Conservation (phyloP, 2,113 vertebrate species). For the Lota lota region DNA sequence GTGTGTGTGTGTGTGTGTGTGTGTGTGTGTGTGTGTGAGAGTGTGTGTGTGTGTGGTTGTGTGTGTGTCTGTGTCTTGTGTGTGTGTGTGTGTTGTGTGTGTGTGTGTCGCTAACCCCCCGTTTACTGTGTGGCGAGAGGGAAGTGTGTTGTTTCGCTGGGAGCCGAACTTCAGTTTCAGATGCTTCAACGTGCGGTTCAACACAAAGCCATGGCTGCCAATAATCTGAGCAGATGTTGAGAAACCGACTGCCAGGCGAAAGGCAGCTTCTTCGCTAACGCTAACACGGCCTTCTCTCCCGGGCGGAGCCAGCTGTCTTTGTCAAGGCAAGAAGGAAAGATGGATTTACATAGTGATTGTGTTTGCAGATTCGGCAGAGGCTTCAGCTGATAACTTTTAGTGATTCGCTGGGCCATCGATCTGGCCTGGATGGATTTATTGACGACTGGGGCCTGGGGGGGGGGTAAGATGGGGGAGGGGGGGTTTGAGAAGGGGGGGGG, state of each 20-base stretch:
- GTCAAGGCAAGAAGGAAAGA: slow-evolving; percentile 60
- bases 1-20: slow-evolving; percentile 22
- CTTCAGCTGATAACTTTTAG: slow-evolving; percentile 80
- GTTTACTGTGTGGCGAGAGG: slow-evolving; percentile 32
- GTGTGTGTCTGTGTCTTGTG: slow-evolving; percentile 7
- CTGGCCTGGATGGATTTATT: slow-evolving; percentile 76
- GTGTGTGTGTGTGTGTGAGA: neutral
- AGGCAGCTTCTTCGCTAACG: no score
- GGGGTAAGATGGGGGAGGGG: slow-evolving; percentile 45
- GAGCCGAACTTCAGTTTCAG: slow-evolving; percentile 32
- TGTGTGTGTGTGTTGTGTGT: slow-evolving; percentile 5
- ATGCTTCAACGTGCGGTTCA: slow-evolving; percentile 30
- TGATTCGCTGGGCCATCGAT: slow-evolving; percentile 76
- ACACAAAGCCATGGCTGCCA: slow-evolving; percentile 24
- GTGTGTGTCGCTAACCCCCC: neutral
- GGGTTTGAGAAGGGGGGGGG: slow-evolving; percentile 13
- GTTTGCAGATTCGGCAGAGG: slow-evolving; percentile 76
- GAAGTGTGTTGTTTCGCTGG: slow-evolving; percentile 21
- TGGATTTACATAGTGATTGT: slow-evolving; percentile 82
- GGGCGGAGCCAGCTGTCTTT: slow-evolving; percentile 32
- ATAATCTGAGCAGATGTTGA: no score
- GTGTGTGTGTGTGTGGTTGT: slow-evolving; percentile 20
- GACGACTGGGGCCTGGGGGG: slow-evolving; percentile 59
- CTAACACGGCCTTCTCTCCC: no score
- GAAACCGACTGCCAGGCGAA: no score